These are phyloP conservation scores for Esperia sulphurella DNA, from an alignment of 2,888 invertebrate genomes.

Conservation along the genomic window DNA sequence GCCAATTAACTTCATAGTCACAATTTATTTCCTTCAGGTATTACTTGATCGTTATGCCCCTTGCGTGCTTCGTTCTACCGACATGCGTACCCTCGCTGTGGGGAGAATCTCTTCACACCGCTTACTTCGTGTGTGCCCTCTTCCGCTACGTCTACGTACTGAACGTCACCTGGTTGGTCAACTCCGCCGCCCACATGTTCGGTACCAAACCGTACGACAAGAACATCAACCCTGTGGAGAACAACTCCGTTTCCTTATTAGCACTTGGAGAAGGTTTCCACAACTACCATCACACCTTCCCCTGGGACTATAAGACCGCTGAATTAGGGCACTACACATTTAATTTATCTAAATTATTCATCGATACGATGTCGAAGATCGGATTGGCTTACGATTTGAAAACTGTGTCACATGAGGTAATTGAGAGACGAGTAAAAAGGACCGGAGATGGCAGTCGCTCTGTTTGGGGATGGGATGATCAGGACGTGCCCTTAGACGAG, in stretches of 20 bases:
- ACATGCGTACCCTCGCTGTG: slow-evolving; percentile 86
- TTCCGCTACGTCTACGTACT: slow-evolving; percentile 88
- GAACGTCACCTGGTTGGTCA: slow-evolving; percentile 93
- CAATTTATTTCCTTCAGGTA: slow-evolving; percentile 68
- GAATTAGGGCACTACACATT: slow-evolving; percentile 85
- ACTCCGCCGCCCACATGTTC: slow-evolving; percentile 91
- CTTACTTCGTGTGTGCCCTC: slow-evolving; percentile 83
- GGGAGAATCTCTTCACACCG: slow-evolving; percentile 84
- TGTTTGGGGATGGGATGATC: slow-evolving; percentile 87
- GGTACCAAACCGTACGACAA: slow-evolving; percentile 87
- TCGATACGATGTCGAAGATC: slow-evolving; percentile 87
- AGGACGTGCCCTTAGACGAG: slow-evolving; percentile 52
- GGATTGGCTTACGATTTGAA: slow-evolving; percentile 94
- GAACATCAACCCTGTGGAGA: slow-evolving; percentile 86
- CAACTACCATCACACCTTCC: slow-evolving; percentile 92
- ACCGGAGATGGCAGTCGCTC: slow-evolving; percentile 87
- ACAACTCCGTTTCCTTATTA: slow-evolving; percentile 81
- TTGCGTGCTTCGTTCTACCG: slow-evolving; percentile 88
- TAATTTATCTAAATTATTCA: slow-evolving; percentile 87
- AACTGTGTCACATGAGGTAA: slow-evolving; percentile 84
- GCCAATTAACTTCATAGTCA: too few species aligned
- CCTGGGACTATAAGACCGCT: slow-evolving; percentile 91
- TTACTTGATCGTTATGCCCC: slow-evolving; percentile 85
- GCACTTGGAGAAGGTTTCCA: slow-evolving; percentile 91
- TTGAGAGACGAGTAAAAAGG: slow-evolving; percentile 84